These are phyloP conservation scores for Pitta sordida DNA, from an alignment of 2,113 vertebrate genomes.

Conservation along the genomic window DNA sequence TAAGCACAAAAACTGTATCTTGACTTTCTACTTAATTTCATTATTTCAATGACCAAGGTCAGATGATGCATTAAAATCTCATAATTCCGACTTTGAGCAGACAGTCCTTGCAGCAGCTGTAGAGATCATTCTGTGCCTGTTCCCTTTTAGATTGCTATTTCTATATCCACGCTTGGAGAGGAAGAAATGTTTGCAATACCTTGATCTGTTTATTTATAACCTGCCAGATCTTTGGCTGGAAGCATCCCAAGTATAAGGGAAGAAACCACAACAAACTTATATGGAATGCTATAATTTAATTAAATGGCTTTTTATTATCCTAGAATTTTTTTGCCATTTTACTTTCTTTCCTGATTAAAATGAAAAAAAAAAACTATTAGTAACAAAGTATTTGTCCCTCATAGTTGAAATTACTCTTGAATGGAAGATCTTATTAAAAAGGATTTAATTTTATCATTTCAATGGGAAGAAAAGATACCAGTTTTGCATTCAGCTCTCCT, in stretches of 20 bases:
- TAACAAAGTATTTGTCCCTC: not conserved
- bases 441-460: not conserved
- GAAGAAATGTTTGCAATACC: not conserved
- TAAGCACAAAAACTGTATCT: not conserved
- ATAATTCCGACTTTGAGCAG: not conserved
- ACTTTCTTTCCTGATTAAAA: not conserved
- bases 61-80: not conserved
- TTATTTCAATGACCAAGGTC: not conserved
- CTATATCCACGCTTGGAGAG: not conserved
- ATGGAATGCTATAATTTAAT: not conserved
- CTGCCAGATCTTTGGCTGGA: conserved; percentile 3
- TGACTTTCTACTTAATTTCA: not conserved
- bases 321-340: not conserved
- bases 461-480: not conserved
- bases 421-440: not conserved
- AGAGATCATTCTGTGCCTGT: not conserved
- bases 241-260: not conserved
- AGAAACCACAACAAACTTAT: not conserved
- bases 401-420: not conserved
- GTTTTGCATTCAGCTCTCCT: not conserved
- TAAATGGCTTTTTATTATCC: not conserved
- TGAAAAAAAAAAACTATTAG: not conserved
- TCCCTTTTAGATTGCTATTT: not conserved
- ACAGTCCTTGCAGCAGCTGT: not conserved
- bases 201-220: conserved; percentile 34